Evolutionary conservation across 1,140 invertebrate genomes (phyloP), one percentile per base, ranked within the genome.

Genomic region (Phenacoccus solenopsis): DNA sequence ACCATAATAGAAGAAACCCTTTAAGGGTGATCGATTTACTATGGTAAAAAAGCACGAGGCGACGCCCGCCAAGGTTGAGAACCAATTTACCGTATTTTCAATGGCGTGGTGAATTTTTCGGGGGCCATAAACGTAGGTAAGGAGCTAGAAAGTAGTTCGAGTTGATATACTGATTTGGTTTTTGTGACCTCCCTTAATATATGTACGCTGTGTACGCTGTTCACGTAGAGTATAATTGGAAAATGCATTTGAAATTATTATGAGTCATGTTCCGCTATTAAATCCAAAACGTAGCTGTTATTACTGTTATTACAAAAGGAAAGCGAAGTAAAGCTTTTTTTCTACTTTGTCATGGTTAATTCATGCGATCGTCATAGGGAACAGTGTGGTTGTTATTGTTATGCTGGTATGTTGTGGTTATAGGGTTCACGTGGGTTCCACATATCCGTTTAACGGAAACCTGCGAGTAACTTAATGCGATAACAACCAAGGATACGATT

Each of bases 251-350:
- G 20, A 49, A 49, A 49, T 49, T 49, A 49, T 49, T 49, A 49
- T 49, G 38, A 49, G 38, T 49, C 38, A 49, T 49, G 38, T 49
- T 49, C 38, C 38, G 38, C 38, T 49, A 49, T 49, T 49, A 49
- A 49, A 49, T 49, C 38, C 12, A 49, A 49, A 49, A 49, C 38
- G 12, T 49, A 49, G 38, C 38, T 49, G 38, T 49, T 49, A 49
- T 49, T 49, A 49, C 38, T 9, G 38, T 49, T 49, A 49, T 49
- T 49, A 49, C 38, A 49, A 49, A n/a, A 49, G 38, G 38, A 49
- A 49, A 49, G 38, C 38, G 38, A 49, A 4, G 38, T 49, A 49
- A 49, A 49, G 38, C 38, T 49, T 49, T 49, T 49, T 49, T 49
- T 49, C 20, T n/a, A 49, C 38, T 49, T 16, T 49, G 38, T 49